Conservation (phyloP, 2,113 vertebrate species). For the Phaethornis superciliosus region DNA sequence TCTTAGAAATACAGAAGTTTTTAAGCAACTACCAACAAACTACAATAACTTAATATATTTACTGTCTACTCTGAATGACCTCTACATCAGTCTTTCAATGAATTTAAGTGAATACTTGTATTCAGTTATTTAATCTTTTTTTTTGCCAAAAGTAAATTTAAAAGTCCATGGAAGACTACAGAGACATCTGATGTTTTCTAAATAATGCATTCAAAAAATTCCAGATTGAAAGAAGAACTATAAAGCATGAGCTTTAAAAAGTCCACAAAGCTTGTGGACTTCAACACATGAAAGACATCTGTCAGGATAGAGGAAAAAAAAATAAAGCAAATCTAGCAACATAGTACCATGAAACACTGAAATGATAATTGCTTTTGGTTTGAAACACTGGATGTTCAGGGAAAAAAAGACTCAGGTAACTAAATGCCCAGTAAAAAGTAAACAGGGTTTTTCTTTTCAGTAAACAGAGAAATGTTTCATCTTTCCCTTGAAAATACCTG, state of each 20-base stretch:
- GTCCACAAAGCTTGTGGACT: not conserved
- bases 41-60: not conserved
- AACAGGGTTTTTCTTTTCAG: conserved; percentile 33
- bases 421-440: conserved; percentile 18
- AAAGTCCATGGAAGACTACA: not conserved
- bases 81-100: not conserved
- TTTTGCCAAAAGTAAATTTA: not conserved
- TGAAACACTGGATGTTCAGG: not conserved
- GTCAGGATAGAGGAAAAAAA: not conserved
- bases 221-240: not conserved
- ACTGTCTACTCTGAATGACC: not conserved
- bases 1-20: not conserved
- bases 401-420: conserved; percentile 18
- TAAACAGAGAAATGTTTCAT: conserved; percentile 54
- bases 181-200: conserved; percentile 17
- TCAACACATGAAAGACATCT: not conserved
- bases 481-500: conserved; percentile 30
- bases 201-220: not conserved
- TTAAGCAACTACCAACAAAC: not conserved
- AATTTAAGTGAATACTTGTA: not conserved
- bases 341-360: not conserved
- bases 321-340: not conserved
- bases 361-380: not conserved
- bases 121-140: not conserved
- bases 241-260: not conserved